phyloP scores from a whole-genome alignment of 2,888 invertebrate genomes.

The Drepanosiphum platanoidis region DNA sequence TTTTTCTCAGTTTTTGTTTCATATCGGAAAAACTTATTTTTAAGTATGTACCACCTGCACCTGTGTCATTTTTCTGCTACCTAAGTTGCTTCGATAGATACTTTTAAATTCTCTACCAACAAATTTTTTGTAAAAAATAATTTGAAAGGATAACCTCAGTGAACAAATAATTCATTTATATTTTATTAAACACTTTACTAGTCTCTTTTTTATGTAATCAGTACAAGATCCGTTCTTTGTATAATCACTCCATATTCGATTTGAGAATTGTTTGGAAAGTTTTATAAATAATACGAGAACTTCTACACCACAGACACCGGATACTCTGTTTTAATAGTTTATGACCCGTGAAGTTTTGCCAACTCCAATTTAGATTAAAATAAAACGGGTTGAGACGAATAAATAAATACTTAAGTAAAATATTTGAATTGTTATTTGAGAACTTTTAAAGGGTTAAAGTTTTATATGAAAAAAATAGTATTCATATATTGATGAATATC shows the following conservation, averaged over 20 bases:
- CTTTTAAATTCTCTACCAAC: too few species aligned
- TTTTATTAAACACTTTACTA: too few species aligned
- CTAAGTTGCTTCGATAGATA: too few species aligned
- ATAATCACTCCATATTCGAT: not conserved
- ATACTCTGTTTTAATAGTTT: constrained; percentile 23
- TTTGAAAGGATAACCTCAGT: too few species aligned
- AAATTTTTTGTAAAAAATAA: too few species aligned
- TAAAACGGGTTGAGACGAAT: not conserved
- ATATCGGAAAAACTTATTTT: too few species aligned
- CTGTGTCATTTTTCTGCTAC: too few species aligned
- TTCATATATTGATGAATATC: not conserved
- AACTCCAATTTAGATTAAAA: constrained; percentile 43
- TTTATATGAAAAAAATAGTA: constrained; percentile 10
- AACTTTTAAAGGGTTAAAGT: not conserved
- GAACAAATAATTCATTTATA: too few species aligned
- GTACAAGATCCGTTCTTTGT: too few species aligned
- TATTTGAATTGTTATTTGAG: not conserved
- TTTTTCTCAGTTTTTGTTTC: too few species aligned
- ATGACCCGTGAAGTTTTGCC: constrained; percentile 30
- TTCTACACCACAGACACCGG: not conserved
- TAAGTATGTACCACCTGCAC: too few species aligned
- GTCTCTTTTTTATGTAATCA: too few species aligned
- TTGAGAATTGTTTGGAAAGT: not conserved
- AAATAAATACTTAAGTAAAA: constrained; percentile 23
- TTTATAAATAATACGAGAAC: constrained; percentile 14